Percentiles rank a stretch among this genome's conserved stretches.
phyloP scores from a whole-genome alignment of 2,888 invertebrate species.

The Mimachlamys varia region DNA sequence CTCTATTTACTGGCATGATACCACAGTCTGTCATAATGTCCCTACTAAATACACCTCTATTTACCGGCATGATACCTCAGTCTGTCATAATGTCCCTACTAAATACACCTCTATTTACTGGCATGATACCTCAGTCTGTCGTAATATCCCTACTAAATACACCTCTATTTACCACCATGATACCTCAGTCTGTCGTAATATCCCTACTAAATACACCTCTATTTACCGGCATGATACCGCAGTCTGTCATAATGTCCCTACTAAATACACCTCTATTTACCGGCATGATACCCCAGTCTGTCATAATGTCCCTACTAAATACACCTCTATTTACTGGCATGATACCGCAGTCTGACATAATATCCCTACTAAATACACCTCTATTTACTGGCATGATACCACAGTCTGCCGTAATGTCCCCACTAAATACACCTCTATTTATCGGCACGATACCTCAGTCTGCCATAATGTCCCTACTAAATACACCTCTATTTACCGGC shows the following conservation, averaged over 20 bases:
- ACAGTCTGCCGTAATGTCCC: background rate
- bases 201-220: too few species aligned
- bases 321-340: background rate
- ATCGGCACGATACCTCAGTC: background rate
- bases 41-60: background rate
- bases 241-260: too few species aligned
- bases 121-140: background rate
- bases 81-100: too few species aligned
- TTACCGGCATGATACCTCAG: background rate
- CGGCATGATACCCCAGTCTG: background rate
- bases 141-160: too few species aligned
- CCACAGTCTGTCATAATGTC: background rate
- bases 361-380: too few species aligned
- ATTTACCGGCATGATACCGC: background rate
- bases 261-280: background rate
- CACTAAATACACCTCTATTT: background rate
- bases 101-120: background rate
- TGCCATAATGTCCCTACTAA: too few species aligned
- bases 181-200: background rate
- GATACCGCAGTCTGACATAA: background rate
- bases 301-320: too few species aligned
- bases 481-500: background rate
- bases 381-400: background rate
- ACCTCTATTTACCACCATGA: background rate
- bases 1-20: background rate